Evolutionary conservation across 2,797 vertebrate species (phyloP).

Genomic region (Microchirus variegatus): DNA sequence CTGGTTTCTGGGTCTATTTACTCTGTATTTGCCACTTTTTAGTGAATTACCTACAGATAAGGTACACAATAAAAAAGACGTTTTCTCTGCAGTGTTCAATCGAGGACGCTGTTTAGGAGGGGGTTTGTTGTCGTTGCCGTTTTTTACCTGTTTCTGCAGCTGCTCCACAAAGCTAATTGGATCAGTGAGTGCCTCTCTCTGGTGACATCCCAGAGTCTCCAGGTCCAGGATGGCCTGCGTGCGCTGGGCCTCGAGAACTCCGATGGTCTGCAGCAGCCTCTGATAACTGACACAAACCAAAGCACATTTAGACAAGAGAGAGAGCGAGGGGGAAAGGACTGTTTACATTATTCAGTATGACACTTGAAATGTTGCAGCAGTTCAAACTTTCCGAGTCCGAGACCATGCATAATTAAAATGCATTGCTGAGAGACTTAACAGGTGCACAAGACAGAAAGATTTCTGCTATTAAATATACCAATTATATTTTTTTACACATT

Average conservation of each 20-base stretch:
- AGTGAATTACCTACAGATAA: too few relatives aligned
- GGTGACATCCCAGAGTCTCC: slow-evolving; percentile 91
- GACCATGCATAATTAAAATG: slow-evolving; percentile 59
- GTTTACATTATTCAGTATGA: slow-evolving; percentile 67
- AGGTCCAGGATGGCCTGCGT: slow-evolving; percentile 97
- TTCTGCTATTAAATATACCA: neutral
- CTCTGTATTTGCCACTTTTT: too few relatives aligned
- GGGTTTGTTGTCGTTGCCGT: slow-evolving; percentile 24
- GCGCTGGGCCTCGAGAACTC: slow-evolving; percentile 96
- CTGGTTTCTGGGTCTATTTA: too few relatives aligned
- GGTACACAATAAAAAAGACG: too few relatives aligned
- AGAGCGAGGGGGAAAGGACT: slow-evolving; percentile 15
- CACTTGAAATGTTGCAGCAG: slow-evolving; percentile 54
- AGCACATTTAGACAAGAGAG: slow-evolving; percentile 41
- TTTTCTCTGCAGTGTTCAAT: neutral
- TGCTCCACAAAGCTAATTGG: slow-evolving; percentile 97
- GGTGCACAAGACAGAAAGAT: slow-evolving; percentile 15
- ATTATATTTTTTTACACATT: too few relatives aligned
- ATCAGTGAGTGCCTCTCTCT: slow-evolving; percentile 91
- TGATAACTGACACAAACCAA: slow-evolving; percentile 88
- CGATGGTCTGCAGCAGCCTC: slow-evolving; percentile 98
- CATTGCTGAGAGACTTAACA: slow-evolving; percentile 27
- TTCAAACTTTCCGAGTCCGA: slow-evolving; percentile 57
- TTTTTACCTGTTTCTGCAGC: slow-evolving; percentile 94
- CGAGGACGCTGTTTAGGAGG: neutral